Percentiles rank a stretch among this genome's conserved stretches.
These are phyloP conservation scores for Muscina levida DNA, from an alignment of 2,888 invertebrate genomes.

Conservation along the genomic window DNA sequence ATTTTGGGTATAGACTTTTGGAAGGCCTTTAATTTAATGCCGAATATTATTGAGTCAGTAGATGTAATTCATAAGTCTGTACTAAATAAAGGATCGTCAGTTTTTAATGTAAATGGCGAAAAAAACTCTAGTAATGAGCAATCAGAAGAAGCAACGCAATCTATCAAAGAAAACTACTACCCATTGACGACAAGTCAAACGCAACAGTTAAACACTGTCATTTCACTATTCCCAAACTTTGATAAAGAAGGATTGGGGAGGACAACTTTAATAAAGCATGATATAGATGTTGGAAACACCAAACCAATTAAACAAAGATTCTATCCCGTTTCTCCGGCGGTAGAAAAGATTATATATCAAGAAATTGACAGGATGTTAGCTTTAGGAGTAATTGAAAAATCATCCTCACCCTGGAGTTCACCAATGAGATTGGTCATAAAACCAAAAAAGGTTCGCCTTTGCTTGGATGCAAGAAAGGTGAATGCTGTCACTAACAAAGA, in stretches of 20 bases:
- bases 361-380: constrained; percentile 68
- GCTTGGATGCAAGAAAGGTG: constrained; percentile 29
- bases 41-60: constrained; percentile 20
- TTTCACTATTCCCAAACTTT: constrained; percentile 20
- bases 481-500: constrained; percentile 17
- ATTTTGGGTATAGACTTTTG: constrained; percentile 43
- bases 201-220: constrained; percentile 41
- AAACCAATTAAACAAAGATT: constrained; percentile 57
- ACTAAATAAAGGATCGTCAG: no score
- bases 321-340: constrained; percentile 57
- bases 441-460: constrained; percentile 35
- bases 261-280: constrained; percentile 41
- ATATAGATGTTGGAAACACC: constrained; percentile 53
- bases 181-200: constrained; percentile 20
- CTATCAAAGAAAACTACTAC: neutral
- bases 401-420: constrained; percentile 64
- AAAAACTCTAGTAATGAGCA: no score
- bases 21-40: constrained; percentile 14
- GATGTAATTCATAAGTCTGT: constrained; percentile 5
- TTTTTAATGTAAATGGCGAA: neutral
- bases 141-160: neutral
- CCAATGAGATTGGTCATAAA: constrained; percentile 42
- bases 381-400: constrained; percentile 70
- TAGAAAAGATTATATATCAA: constrained; percentile 27
- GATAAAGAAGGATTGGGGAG: constrained; percentile 36